Conservation (phyloP, 1,140 invertebrate genomes). For the Drosophila lacertosa region DNA sequence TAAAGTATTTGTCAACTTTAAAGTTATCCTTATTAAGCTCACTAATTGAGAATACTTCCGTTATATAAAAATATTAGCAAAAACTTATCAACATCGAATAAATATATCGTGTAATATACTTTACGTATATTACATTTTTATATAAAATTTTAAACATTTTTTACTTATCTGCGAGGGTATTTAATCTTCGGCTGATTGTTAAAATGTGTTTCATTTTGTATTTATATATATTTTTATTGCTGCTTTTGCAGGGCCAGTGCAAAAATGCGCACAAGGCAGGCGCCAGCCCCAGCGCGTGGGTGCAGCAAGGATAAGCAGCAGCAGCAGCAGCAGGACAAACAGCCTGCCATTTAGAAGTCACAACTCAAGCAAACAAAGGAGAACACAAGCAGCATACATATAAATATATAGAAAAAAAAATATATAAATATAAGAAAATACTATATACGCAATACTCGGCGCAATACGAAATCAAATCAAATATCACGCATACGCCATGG, state of each 20-base stretch:
- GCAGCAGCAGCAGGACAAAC: conserved; percentile 11
- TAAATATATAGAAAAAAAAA: not conserved
- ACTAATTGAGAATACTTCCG: no score
- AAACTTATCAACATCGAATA: no score
- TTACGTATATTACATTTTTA: no score
- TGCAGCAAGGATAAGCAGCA: conserved; percentile 68
- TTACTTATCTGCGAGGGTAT: no score
- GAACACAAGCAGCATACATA: conserved; percentile 1
- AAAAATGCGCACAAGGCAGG: conserved; percentile 51
- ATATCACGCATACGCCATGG: conserved; percentile 71
- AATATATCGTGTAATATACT: no score
- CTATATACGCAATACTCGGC: conserved; percentile 5
- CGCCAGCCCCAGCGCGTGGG: conserved; percentile 65
- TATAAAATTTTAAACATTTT: no score
- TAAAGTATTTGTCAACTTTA: no score
- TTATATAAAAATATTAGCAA: no score
- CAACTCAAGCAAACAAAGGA: not conserved
- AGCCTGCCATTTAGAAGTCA: conserved; percentile 9
- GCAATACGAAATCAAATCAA: conserved; percentile 10
- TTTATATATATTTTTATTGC: conserved; percentile 35
- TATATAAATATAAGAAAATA: not conserved
- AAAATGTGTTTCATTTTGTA: not conserved
- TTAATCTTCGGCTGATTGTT: no score
- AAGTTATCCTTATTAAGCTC: no score
- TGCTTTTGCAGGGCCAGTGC: conserved; percentile 51